Base-by-base conservation (phyloP, 2,113 vertebrate species). In the Oxyruncus cristatus region DNA sequence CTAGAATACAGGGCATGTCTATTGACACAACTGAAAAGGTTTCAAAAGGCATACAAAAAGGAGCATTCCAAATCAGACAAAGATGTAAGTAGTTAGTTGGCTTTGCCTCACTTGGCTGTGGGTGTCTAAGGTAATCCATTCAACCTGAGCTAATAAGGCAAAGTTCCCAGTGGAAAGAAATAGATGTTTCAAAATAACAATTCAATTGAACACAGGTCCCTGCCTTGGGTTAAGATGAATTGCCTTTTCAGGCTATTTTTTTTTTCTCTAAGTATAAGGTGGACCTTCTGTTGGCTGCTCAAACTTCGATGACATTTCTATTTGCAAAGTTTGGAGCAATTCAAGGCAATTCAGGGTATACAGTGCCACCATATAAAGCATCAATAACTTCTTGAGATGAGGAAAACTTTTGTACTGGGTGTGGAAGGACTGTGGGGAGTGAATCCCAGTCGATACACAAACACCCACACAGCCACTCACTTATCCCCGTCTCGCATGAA, bases 401-500 rank as follows among this genome's bases (percentile, higher is more conserved):
- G 49, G 24, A 88, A 73, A 19, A 56, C 30, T 59, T 88, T 56
- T 71, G 28, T 44, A 41, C 12, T 39, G 21, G 11, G 3, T 66
- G 32, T 44, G 14, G 37, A 81, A 93, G 49, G 24, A 30, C 30
- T 22, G 30, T 37, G 8, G 10, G 44, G n/a, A 23, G 21, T n/a
- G 66, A 63, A 86, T 6, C 9, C 15, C 6, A 46, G 46, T 11
- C 65, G 89, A 75, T 12, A 87, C 26, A 20, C 39, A 76, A 67
- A 75, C 28, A 46, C 12, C 30, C 62, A 46, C 26, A 21, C 47
- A 75, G 52, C 6, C 1, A 1, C 17, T 61, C 76, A 37, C 9
- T 53, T 24, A 28, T 14, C 5, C 4, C 3, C 0, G 3, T 50
- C 41, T 52, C 0, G 0, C 15, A n/a, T 13, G 32, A 75, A 55